phyloP scores from a whole-genome alignment of 2,113 vertebrate species.

The Scomber scombrus region DNA sequence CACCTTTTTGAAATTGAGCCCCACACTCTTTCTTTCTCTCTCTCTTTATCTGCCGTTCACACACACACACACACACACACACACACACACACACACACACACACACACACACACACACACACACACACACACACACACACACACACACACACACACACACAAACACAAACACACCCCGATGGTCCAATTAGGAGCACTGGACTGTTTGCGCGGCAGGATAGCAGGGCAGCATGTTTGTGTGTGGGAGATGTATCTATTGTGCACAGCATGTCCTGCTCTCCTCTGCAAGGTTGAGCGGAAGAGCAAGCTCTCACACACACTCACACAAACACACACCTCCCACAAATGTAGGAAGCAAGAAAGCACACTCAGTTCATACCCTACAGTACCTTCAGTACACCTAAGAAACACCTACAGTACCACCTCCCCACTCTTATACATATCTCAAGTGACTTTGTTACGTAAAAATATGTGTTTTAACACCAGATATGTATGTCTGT shows the following conservation, averaged over 20 bases:
- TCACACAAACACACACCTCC: slow-evolving; percentile 36
- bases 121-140: neutral
- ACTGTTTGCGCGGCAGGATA: slow-evolving; percentile 45
- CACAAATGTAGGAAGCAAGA: slow-evolving; percentile 48
- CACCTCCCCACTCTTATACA: neutral
- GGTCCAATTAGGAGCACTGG: slow-evolving; percentile 48
- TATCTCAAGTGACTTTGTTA: neutral
- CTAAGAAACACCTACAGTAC: slow-evolving; percentile 25
- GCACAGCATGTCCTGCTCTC: slow-evolving; percentile 52
- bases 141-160: slow-evolving; percentile 1
- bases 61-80: neutral
- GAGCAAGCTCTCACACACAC: slow-evolving; percentile 19
- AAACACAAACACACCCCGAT: slow-evolving; percentile 7
- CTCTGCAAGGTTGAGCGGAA: slow-evolving; percentile 63
- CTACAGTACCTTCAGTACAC: slow-evolving; percentile 16
- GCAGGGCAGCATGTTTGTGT: slow-evolving; percentile 32
- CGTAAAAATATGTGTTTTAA: neutral
- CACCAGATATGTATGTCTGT: neutral
- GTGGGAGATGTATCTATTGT: slow-evolving; percentile 62
- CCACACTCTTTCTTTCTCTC: neutral
- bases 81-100: slow-evolving; percentile 2
- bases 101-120: slow-evolving; percentile 1
- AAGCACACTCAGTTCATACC: slow-evolving; percentile 25
- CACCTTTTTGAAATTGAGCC: slow-evolving; percentile 15
- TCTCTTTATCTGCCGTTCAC: neutral